Base-by-base conservation (phyloP, 1,140 invertebrate genomes). In the Euura saliciscinereae region DNA sequence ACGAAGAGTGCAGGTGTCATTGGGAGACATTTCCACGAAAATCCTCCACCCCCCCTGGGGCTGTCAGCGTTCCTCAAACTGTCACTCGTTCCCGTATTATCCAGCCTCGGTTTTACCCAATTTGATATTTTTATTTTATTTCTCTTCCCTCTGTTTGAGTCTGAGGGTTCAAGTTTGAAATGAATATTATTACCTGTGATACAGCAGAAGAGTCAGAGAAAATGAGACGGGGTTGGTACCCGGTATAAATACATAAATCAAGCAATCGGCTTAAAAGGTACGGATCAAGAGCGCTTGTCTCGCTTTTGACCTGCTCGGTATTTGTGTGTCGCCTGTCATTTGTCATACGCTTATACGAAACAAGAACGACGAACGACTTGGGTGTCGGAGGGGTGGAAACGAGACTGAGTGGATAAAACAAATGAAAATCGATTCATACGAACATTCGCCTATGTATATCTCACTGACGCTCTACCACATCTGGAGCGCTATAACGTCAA, bases 171-270 rank as follows among this genome's bases (percentile, higher is more conserved):
- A 67, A 44, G 5, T 67, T 67, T 67, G 66, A 67, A 67, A 67
- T 8, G 66, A 67, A 67, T 67, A 67, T 67, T 67, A 67, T 67
- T 67, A 67, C 66, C 66, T 42, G 66, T 28, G 66, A 67, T 67
- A 67, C 68, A 65, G 72, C 70, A 66, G 64, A 43, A 13, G 67
- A 66, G 68, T 44, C 28, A 71, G 67, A 71, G 65, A 74, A 76
- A 69, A 28, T 64, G 68, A 71, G 43, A 71, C 65, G 66, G 64
- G 65, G 46, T 28, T 73, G 65, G 65, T 70, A 13, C 43, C 28
- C 28, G 28, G 75, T 79, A 82, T 81, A 82, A 83, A 85, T 85
- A 82, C 78, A 84, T 85, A 86, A 85, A 85, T 85, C 81, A 73
- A 76, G 81, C 78, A 82, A 82, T 84, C 82, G 82, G 81, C 78